Conservation (phyloP, 1,140 invertebrate species). For the Philopotamus ludificatus region DNA sequence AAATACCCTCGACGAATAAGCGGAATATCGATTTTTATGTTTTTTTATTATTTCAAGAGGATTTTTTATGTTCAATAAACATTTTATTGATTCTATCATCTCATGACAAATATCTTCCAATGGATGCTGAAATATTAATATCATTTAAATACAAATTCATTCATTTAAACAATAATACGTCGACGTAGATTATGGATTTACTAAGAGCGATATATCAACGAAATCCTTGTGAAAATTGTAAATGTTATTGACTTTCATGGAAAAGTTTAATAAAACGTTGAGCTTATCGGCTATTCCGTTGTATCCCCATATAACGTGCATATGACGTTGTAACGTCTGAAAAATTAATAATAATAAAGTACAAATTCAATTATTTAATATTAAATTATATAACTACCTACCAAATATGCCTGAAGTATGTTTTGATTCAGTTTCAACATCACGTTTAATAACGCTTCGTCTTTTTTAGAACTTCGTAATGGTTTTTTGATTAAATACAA, state of each 20-base stretch:
- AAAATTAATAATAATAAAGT: conserved; percentile 11
- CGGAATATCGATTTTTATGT: no score
- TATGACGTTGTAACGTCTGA: conserved; percentile 16
- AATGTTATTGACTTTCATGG: neutral
- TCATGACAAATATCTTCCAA: neutral
- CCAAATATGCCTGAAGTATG: conserved; percentile 1
- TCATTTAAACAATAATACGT: neutral
- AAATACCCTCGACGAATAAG: no score
- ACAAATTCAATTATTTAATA: neutral
- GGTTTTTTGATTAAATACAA: neutral
- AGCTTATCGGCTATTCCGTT: conserved; percentile 17
- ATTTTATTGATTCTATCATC: conserved; percentile 1
- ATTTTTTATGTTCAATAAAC: no score
- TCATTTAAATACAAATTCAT: neutral
- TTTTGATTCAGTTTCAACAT: neutral
- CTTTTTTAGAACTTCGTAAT: no score
- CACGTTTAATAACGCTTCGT: no score
- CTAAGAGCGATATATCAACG: neutral
- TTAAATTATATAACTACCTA: conserved; percentile 2
- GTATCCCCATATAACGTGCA: conserved; percentile 19
- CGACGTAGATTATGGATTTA: no score
- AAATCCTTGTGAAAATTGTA: neutral
- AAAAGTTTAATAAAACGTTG: conserved; percentile 1
- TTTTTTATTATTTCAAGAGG: no score
- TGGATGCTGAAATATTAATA: neutral